Evolutionary conservation across 2,113 vertebrate genomes (phyloP), one percentile per base, ranked within the genome.

Genomic region (Apaloderma vittatum): DNA sequence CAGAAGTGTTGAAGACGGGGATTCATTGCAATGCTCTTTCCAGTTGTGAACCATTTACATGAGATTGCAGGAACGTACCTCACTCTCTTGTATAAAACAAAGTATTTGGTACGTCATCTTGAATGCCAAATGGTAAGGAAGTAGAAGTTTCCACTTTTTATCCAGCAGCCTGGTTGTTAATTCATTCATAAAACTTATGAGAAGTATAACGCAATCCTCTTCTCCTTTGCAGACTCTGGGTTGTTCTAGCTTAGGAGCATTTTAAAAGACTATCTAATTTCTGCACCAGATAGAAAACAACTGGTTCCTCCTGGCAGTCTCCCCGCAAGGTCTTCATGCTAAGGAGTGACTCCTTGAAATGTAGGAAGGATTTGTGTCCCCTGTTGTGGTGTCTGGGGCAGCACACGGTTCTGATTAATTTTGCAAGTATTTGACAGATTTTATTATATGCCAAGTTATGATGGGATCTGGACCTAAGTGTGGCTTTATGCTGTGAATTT

Each of bases 301-400:
- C 13, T 45, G 29, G 9, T 62, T 70, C 55, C 8, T 80, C 26
- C 5, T 0, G 2, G 10, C 13, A 37, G 23, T 61, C 88, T 76
- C 4, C 2, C 2, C 3, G 5, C 13, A 57, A 36, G 14, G 12
- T 51, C 66, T 72, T 72, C 26, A n/a, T 13, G 15, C n/a, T 88
- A 15, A 49, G 7, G 43, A n/a, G 15, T 27, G 21, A 49, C 17
- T 75, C 6, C 0, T 0, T 52, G 27, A 87, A 63, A 40, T 1
- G 1, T 8, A 54, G 59, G 46, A 81, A 58, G 37, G 40, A 61
- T 24, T 15, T 20, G 3, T 81, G 23, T 30, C 32, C 45, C 29
- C 23, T 48, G 15, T 24, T 68, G 8, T 45, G 9, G 6, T 81
- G 32, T 49, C 72, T 15, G 19, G 27, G 10, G 6, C 34, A 7